Evolutionary conservation across 2,113 vertebrate genomes (phyloP).

Genomic region (Dunckerocampus dactyliophorus): DNA sequence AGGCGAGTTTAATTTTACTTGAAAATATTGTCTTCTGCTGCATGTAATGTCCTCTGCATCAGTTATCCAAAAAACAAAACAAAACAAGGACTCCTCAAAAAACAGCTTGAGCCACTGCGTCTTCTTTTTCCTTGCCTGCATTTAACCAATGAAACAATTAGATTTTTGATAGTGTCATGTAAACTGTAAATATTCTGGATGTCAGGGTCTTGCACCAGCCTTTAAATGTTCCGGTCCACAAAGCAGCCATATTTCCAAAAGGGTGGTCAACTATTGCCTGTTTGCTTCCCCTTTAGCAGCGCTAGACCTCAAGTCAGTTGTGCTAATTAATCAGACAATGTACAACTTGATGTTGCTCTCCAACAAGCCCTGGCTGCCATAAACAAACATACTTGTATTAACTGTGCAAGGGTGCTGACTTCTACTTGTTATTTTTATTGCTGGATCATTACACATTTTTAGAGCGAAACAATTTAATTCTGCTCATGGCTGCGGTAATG

Average conservation of each 20-base stretch:
- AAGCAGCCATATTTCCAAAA: constrained; percentile 27
- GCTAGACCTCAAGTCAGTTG: constrained; percentile 62
- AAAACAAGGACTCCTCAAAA: too few species aligned
- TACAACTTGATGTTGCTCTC: constrained; percentile 41
- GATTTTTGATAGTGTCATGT: too few species aligned
- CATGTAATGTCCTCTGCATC: too few species aligned
- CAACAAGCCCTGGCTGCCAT: constrained; percentile 50
- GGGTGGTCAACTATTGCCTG: constrained; percentile 47
- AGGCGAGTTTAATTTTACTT: too few species aligned
- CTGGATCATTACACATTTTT: constrained; percentile 66
- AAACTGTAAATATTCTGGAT: not conserved
- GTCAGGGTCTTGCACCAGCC: constrained; percentile 11
- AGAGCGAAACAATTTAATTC: constrained; percentile 50
- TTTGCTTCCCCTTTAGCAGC: constrained; percentile 46
- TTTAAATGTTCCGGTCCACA: constrained; percentile 17
- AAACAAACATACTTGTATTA: constrained; percentile 32
- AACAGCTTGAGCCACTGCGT: too few species aligned
- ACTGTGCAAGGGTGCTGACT: constrained; percentile 54
- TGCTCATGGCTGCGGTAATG: constrained; percentile 58
- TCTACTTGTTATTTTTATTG: constrained; percentile 59
- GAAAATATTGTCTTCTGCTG: too few species aligned
- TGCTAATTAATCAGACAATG: constrained; percentile 70
- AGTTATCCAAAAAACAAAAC: too few species aligned
- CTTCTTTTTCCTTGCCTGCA: too few species aligned
- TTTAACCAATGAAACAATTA: too few species aligned